Percentiles rank a stretch among this genome's conserved stretches.
phyloP scores from a whole-genome alignment of 1,140 invertebrate genomes.

The Drosophila paulistorum region DNA sequence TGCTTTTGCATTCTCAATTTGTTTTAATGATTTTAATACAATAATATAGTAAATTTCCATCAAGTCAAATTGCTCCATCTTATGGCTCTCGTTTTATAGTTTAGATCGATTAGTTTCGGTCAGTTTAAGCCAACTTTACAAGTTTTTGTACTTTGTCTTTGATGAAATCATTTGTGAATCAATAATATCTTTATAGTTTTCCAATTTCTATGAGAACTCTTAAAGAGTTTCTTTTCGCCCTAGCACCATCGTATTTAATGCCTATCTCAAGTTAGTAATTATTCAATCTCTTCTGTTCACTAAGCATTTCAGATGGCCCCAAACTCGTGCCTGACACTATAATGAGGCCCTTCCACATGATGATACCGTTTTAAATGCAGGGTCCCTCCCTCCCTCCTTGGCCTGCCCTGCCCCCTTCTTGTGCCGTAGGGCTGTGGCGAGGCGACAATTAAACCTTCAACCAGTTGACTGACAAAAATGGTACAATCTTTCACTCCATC shows the following conservation, averaged over 20 bases:
- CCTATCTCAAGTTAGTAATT: not conserved
- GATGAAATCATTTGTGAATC: too few species aligned
- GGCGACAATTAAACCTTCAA: constrained; percentile 63
- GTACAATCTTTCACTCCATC: constrained; percentile 53
- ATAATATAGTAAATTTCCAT: too few species aligned
- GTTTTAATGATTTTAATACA: too few species aligned
- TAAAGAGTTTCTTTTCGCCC: not conserved
- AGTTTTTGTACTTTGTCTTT: too few species aligned
- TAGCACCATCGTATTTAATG: not conserved
- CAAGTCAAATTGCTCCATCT: too few species aligned
- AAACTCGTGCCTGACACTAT: constrained; percentile 7
- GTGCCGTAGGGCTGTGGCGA: constrained; percentile 20
- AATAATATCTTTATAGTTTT: too few species aligned
- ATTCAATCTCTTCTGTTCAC: constrained; percentile 5
- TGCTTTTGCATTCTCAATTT: too few species aligned
- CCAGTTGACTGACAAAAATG: constrained; percentile 55
- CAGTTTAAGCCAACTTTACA: too few species aligned
- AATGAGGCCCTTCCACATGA: not conserved
- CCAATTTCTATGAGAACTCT: not conserved
- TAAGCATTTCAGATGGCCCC: not conserved
- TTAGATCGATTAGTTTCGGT: too few species aligned
- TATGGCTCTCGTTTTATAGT: too few species aligned
- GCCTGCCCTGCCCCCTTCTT: not conserved
- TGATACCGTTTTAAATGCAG: constrained; percentile 35
- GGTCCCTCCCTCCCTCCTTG: not conserved